phyloP scores from a whole-genome alignment of 2,888 invertebrate genomes.

The Dynastes grantii region DNA sequence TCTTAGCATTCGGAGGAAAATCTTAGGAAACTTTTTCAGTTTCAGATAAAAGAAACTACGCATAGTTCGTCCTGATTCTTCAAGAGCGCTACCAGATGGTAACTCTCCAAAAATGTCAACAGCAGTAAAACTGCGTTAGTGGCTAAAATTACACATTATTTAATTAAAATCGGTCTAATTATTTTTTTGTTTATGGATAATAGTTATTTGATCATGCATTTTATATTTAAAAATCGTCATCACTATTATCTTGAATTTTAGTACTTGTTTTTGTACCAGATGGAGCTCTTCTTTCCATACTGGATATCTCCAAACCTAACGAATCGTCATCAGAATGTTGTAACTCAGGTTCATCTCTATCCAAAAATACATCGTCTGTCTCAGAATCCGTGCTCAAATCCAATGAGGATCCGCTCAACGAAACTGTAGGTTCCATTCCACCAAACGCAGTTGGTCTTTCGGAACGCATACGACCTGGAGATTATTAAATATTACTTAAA shows the following conservation, averaged over 20 bases:
- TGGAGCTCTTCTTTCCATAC: constrained; percentile 63
- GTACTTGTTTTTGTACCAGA: constrained; percentile 65
- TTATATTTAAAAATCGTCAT: constrained; percentile 65
- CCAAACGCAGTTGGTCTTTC: constrained; percentile 60
- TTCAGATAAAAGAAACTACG: too few species aligned
- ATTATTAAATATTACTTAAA: constrained; percentile 2
- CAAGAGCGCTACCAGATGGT: too few species aligned
- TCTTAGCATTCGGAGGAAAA: too few species aligned
- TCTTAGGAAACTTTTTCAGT: too few species aligned
- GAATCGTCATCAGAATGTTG: constrained; percentile 68
- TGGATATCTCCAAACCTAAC: constrained; percentile 66
- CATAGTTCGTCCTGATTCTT: too few species aligned
- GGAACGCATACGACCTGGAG: constrained; percentile 59
- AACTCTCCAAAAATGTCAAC: too few species aligned
- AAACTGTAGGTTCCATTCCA: constrained; percentile 64
- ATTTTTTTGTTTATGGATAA: too few species aligned
- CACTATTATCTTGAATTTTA: constrained; percentile 66
- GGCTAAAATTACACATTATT: too few species aligned
- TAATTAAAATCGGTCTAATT: too few species aligned
- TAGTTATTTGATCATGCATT: too few species aligned
- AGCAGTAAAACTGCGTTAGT: too few species aligned
- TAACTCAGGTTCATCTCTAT: constrained; percentile 69
- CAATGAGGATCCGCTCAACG: constrained; percentile 65
- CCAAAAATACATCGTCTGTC: constrained; percentile 68
- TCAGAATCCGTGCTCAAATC: constrained; percentile 67